Evolutionary conservation across 1,140 invertebrate genomes (phyloP).

Genomic region (Platyura marginata): DNA sequence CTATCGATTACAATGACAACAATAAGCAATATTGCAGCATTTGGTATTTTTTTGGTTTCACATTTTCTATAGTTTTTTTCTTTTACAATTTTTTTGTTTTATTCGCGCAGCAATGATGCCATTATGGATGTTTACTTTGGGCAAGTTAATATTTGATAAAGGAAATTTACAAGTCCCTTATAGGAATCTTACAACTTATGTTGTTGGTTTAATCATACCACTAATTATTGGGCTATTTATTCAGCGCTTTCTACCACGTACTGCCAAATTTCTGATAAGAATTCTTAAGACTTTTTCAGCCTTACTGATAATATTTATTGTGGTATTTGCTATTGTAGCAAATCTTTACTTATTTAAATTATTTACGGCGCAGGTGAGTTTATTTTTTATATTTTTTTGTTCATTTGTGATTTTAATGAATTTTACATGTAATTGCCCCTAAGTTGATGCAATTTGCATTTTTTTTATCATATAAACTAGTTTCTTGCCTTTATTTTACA

Average conservation of each 20-base stretch:
- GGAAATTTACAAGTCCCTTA: slow-evolving; percentile 65
- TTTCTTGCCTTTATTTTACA: no score
- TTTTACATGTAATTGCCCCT: no score
- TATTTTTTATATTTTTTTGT: background rate
- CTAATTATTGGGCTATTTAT: slow-evolving; percentile 60
- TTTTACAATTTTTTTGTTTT: background rate
- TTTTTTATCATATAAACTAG: no score
- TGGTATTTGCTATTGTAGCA: slow-evolving; percentile 79
- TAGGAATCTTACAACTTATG: slow-evolving; percentile 50
- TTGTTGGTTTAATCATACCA: slow-evolving; percentile 65
- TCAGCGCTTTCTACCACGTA: slow-evolving; percentile 42
- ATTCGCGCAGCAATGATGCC: slow-evolving; percentile 62
- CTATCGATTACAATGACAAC: slow-evolving; percentile 87
- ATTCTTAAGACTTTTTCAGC: slow-evolving; percentile 76
- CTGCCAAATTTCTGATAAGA: slow-evolving; percentile 49
- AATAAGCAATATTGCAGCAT: slow-evolving; percentile 61
- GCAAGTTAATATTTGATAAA: slow-evolving; percentile 53
- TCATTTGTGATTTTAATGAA: no score
- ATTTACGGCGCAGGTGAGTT: slow-evolving; percentile 63
- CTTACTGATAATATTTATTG: slow-evolving; percentile 68
- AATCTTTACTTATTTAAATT: slow-evolving; percentile 83
- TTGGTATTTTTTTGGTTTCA: slow-evolving; percentile 35
- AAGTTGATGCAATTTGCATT: no score
- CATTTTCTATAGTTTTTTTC: background rate
- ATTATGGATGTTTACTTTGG: slow-evolving; percentile 87